Conservation (phyloP, 2,113 vertebrate genomes). For the Stercorarius parasiticus region DNA sequence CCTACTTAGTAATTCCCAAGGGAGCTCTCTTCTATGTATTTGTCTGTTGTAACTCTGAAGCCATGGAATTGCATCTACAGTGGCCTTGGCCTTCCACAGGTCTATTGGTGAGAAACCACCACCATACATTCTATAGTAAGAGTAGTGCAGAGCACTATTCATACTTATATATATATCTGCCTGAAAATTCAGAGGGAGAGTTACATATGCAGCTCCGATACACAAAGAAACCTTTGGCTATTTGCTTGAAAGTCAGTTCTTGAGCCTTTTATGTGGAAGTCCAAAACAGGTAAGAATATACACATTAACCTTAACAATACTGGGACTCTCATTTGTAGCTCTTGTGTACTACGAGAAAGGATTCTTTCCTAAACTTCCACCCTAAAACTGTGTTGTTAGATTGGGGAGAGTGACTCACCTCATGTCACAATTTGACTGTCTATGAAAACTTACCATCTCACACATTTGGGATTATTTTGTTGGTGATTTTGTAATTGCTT, state of each 20-base stretch:
- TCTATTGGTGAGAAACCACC: background rate
- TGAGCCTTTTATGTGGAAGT: background rate
- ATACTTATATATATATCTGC: background rate
- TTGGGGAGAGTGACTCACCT: background rate
- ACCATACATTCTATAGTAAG: background rate
- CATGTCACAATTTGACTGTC: background rate
- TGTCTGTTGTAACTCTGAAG: background rate
- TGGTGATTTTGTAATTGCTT: background rate
- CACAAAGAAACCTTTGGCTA: background rate
- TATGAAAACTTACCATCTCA: background rate
- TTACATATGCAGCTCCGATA: background rate
- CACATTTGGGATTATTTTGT: background rate
- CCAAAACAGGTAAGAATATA: background rate
- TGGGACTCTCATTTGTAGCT: background rate
- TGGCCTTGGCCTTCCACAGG: background rate
- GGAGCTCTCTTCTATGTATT: background rate
- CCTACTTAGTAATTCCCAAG: background rate
- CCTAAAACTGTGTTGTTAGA: background rate
- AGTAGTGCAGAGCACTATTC: background rate
- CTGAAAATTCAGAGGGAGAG: background rate
- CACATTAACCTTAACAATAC: background rate
- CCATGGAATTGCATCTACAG: background rate
- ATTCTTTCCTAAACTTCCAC: background rate
- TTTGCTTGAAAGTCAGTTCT: background rate
- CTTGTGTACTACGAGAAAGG: background rate